phyloP scores from a whole-genome alignment of 2,113 vertebrate genomes.

The Vireo altiloquus region DNA sequence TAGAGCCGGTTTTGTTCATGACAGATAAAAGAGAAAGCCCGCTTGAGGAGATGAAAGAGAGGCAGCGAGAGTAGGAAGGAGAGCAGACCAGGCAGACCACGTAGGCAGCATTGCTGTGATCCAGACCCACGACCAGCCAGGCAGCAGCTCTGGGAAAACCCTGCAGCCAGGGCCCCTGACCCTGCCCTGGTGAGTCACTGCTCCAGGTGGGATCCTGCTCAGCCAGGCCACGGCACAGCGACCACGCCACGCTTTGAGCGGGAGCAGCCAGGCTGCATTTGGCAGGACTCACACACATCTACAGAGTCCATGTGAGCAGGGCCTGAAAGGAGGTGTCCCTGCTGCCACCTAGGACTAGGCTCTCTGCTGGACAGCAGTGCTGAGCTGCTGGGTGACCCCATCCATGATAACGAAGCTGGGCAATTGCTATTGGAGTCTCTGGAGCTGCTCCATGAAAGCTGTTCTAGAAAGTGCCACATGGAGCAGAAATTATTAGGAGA shows the following conservation, averaged over 20 bases:
- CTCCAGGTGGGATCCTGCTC: background rate
- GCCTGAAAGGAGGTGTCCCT: background rate
- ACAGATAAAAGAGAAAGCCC: background rate
- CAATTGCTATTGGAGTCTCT: background rate
- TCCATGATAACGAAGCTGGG: rapidly evolving
- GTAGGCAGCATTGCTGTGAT: background rate
- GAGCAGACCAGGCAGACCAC: background rate
- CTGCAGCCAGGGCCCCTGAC: rapidly evolving
- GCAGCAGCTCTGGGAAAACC: background rate
- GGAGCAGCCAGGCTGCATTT: background rate
- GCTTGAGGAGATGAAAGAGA: background rate
- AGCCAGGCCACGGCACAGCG: rapidly evolving
- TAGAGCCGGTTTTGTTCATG: background rate
- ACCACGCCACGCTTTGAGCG: rapidly evolving
- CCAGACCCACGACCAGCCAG: background rate
- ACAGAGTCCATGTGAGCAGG: rapidly evolving
- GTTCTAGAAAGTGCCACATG: background rate
- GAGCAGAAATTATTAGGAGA: slow-evolving; percentile 8
- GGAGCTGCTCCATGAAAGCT: background rate
- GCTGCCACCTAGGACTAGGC: background rate
- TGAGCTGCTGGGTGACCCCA: rapidly evolving
- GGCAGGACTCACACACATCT: background rate
- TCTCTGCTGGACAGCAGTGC: rapidly evolving
- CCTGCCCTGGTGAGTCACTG: rapidly evolving
- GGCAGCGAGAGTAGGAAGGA: background rate